Evolutionary conservation across 2,113 vertebrate genomes (phyloP).

Genomic region (Empidonax alnorum): DNA sequence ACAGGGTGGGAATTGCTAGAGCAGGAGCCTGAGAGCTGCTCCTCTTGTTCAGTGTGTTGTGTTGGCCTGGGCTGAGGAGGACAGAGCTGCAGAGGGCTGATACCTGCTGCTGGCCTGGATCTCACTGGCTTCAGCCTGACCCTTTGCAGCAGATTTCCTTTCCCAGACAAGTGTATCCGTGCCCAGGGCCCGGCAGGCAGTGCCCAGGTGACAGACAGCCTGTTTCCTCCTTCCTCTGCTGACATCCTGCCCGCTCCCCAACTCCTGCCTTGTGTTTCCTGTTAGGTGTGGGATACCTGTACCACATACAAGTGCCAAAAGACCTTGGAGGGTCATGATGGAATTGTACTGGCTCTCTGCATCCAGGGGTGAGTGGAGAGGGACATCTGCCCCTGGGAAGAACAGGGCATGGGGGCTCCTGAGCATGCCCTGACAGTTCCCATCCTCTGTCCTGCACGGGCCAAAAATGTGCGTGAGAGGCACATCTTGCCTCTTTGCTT

Average conservation of each 20-base stretch:
- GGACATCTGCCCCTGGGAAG: background rate
- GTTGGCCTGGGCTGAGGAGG: background rate
- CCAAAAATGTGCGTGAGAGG: background rate
- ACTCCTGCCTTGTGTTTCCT: constrained; percentile 43
- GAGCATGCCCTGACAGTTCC: background rate
- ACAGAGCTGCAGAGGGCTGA: background rate
- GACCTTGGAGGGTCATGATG: constrained; percentile 96
- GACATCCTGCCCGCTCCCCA: background rate
- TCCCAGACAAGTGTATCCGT: background rate
- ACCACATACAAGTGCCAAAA: constrained; percentile 99
- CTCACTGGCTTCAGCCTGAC: background rate
- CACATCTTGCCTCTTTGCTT: background rate
- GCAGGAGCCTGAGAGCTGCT: background rate
- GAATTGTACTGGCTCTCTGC: constrained; percentile 96
- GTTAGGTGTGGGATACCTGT: constrained; percentile 98
- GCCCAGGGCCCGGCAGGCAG: background rate
- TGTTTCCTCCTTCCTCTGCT: background rate
- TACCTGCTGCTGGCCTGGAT: background rate
- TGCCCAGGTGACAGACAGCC: constrained; percentile 19
- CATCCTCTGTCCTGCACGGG: background rate
- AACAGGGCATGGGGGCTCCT: background rate
- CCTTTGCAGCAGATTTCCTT: background rate
- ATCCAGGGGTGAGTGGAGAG: constrained; percentile 90
- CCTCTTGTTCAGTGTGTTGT: background rate
- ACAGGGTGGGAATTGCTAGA: background rate